A percentile compares a stretch with the other conserved stretches of the same genome.
phyloP scores from a whole-genome alignment of 1,140 invertebrate genomes.

The Achroia grisella region DNA sequence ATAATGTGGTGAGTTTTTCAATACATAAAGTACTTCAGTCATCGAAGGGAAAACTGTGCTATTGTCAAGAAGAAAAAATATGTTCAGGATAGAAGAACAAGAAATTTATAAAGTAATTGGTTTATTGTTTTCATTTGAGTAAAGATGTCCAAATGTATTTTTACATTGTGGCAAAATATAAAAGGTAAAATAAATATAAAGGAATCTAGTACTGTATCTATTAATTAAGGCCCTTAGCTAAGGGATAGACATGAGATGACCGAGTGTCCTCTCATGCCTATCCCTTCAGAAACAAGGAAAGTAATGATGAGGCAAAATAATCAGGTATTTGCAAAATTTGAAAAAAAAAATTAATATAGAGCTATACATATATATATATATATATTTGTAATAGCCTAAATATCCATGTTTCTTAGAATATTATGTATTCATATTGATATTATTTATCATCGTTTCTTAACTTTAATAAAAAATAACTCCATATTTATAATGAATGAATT shows the following conservation, averaged over 20 bases:
- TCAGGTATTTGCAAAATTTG: too few species aligned
- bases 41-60: constrained; percentile 11
- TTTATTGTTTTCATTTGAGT: background rate
- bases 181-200: constrained; percentile 1
- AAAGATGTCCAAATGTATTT: background rate
- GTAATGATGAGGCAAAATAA: too few species aligned
- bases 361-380: too few species aligned
- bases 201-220: background rate
- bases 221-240: too few species aligned
- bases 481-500: too few species aligned
- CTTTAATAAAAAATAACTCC: too few species aligned
- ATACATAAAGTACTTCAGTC: constrained; percentile 1
- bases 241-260: too few species aligned
- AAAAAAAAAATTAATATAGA: too few species aligned
- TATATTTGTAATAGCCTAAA: too few species aligned
- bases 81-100: constrained; percentile 14
- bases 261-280: background rate
- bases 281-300: background rate
- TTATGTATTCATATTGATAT: too few species aligned
- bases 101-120: constrained; percentile 6
- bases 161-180: constrained; percentile 4
- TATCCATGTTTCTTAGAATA: too few species aligned
- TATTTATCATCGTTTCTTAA: too few species aligned
- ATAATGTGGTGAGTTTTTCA: background rate
- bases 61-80: constrained; percentile 12